Conservation (phyloP, 35 echinoderm and acorn worm species). For the Hemicentrotus pulcherrimus region DNA sequence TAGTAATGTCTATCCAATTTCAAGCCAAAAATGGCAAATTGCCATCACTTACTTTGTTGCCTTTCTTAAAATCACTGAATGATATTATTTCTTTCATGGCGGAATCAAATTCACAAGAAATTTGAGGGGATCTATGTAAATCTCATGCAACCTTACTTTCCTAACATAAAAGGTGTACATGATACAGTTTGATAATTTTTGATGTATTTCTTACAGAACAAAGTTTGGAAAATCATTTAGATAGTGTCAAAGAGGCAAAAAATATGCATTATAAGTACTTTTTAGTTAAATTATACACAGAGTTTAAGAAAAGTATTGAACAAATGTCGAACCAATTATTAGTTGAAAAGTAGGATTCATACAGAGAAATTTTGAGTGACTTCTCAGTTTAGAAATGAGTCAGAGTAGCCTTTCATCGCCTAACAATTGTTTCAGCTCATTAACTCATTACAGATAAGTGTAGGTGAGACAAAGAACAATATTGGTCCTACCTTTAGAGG, state of each 20-base stretch:
- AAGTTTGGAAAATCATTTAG: too few relatives aligned
- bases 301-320: not conserved
- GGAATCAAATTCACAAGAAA: not conserved
- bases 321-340: not conserved
- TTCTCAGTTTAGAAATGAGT: not conserved
- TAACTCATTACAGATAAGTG: not conserved
- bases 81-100: not conserved
- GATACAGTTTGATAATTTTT: not conserved
- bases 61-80: not conserved
- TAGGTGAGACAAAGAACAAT: not conserved
- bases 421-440: not conserved
- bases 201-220: too few relatives aligned
- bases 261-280: too few relatives aligned
- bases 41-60: not conserved
- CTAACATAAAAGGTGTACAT: not conserved
- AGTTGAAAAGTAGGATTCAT: not conserved
- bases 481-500: constrained; percentile 22
- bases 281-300: too few relatives aligned
- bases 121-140: not conserved
- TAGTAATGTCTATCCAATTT: not conserved
- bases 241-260: too few relatives aligned
- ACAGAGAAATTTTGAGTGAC: not conserved
- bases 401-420: not conserved
- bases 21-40: not conserved
- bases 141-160: not conserved